phyloP scores from a whole-genome alignment of 2,888 invertebrate genomes.

The Formica aserva region DNA sequence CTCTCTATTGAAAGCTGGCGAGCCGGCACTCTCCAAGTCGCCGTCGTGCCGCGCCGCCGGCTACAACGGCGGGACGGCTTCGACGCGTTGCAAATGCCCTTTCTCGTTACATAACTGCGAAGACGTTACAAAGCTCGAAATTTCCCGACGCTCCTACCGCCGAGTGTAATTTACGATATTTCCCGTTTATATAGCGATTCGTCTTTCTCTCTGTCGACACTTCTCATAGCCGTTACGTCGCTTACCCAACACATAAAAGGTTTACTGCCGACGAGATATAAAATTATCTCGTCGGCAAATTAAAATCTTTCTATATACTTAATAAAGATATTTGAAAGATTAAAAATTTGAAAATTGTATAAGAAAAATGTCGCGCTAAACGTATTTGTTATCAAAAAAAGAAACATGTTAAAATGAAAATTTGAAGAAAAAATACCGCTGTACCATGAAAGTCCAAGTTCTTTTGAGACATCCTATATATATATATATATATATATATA shows the following conservation, averaged over 20 bases:
- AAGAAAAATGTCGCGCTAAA: background rate
- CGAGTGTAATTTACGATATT: conserved; percentile 46
- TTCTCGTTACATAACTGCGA: conserved; percentile 45
- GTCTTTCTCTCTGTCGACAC: background rate
- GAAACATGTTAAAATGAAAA: background rate
- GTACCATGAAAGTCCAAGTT: background rate
- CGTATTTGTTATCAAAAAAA: background rate
- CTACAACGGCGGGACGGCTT: conserved; percentile 36
- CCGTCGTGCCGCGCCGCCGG: conserved; percentile 27
- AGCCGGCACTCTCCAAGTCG: conserved; percentile 37
- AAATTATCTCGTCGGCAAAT: background rate
- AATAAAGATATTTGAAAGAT: background rate
- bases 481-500: no score
- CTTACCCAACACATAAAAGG: background rate
- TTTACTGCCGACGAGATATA: background rate
- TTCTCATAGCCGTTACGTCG: background rate
- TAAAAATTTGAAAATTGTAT: background rate
- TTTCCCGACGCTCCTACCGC: conserved; percentile 25
- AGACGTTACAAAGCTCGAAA: conserved; percentile 39
- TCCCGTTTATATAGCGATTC: conserved; percentile 40
- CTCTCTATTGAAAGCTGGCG: conserved; percentile 58
- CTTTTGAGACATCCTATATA: background rate
- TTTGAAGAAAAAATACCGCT: background rate
- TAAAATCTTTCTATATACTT: background rate
- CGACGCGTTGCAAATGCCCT: conserved; percentile 40